A percentile compares a stretch with the other conserved stretches of the same genome.
Evolutionary conservation across 2,113 vertebrate genomes (phyloP).

Genomic region (Perccottus glenii): DNA sequence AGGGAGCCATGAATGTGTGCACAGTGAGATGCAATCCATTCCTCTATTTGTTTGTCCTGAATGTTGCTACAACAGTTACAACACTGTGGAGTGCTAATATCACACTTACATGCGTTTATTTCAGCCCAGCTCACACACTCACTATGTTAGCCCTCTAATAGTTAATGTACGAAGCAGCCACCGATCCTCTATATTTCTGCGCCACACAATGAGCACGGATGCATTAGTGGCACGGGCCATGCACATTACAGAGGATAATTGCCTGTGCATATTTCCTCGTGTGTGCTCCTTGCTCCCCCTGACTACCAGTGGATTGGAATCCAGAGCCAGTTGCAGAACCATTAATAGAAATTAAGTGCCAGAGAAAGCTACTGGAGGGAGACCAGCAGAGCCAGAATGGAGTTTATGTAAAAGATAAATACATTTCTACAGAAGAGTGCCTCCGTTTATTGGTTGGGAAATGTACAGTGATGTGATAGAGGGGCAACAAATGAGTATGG

Average conservation of each 20-base stretch:
- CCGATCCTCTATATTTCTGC: slow-evolving; percentile 39
- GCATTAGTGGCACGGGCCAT: slow-evolving; percentile 65
- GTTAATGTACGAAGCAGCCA: slow-evolving; percentile 44
- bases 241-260: slow-evolving; percentile 78
- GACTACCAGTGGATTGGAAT: slow-evolving; percentile 68
- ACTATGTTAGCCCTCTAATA: slow-evolving; percentile 12
- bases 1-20: not conserved
- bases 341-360: slow-evolving; percentile 85
- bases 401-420: slow-evolving; percentile 82
- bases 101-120: slow-evolving; percentile 12
- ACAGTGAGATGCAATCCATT: not conserved
- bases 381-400: slow-evolving; percentile 70
- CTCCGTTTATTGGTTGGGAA: slow-evolving; percentile 80
- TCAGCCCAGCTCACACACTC: slow-evolving; percentile 8
- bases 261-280: slow-evolving; percentile 78
- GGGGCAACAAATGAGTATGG: slow-evolving; percentile 74
- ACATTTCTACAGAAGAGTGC: slow-evolving; percentile 81
- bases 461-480: slow-evolving; percentile 79
- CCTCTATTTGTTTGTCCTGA: slow-evolving; percentile 11
- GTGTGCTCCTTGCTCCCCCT: slow-evolving; percentile 56
- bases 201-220: slow-evolving; percentile 66
- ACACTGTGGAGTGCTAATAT: slow-evolving; percentile 32
- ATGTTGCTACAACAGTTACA: slow-evolving; percentile 4
- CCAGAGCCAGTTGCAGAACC: slow-evolving; percentile 74
- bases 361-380: slow-evolving; percentile 75